Evolutionary conservation across 2,113 vertebrate genomes (phyloP).

Genomic region (Zapornia atra): DNA sequence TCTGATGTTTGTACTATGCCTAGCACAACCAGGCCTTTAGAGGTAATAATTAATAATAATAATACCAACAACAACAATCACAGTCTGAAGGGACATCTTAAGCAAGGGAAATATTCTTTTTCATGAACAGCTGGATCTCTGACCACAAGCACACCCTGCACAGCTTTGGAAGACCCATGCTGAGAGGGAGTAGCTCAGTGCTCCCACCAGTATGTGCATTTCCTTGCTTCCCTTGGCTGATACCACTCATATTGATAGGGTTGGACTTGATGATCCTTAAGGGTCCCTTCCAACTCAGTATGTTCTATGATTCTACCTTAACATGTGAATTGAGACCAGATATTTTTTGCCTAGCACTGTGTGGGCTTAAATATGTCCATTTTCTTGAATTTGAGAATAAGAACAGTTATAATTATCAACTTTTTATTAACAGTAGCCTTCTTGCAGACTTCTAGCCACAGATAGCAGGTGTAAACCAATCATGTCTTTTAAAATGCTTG

Average conservation of each 20-base stretch:
- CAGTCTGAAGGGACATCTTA: background rate
- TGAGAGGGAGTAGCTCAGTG: rapidly evolving
- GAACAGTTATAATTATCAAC: background rate
- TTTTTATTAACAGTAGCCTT: background rate
- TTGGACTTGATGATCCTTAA: too few relatives aligned
- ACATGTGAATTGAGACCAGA: background rate
- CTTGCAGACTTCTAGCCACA: background rate
- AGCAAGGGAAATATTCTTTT: background rate
- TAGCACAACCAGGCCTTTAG: background rate
- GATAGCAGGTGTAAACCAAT: background rate
- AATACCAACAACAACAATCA: background rate
- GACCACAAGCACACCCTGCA: background rate
- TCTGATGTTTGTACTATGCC: background rate
- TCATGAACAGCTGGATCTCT: background rate
- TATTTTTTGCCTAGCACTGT: background rate
- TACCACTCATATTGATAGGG: background rate
- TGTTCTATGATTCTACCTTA: too few relatives aligned
- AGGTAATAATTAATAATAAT: background rate
- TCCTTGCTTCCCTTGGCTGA: background rate
- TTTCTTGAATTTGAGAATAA: background rate
- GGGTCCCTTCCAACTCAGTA: too few relatives aligned
- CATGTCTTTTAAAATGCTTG: background rate
- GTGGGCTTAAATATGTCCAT: background rate
- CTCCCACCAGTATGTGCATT: rapidly evolving
- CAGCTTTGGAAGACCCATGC: background rate